Evolutionary conservation across 1,140 invertebrate species (phyloP).

Genomic region (Zaprionus africanus): DNA sequence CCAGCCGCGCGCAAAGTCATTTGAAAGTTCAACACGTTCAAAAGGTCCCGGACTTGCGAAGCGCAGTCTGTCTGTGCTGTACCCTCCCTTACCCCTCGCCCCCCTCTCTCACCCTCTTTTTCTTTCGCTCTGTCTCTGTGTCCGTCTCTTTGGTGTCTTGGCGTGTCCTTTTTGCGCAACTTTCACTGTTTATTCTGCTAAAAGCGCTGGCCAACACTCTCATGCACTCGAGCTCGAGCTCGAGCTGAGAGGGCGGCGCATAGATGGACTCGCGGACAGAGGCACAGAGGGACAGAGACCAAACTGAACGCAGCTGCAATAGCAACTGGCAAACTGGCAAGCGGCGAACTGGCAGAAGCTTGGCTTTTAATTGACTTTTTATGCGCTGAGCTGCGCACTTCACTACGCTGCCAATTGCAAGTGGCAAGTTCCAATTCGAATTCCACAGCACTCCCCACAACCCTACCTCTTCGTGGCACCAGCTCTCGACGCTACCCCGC

Average conservation of each 20-base stretch:
- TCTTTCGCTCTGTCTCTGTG: conserved; percentile 6
- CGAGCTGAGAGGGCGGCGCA: conserved; percentile 6
- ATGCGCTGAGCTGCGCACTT: conserved; percentile 68
- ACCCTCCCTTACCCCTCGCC: conserved; percentile 21
- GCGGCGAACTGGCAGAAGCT: conserved; percentile 60
- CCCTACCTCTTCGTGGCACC: background rate
- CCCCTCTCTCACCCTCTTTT: conserved; percentile 6
- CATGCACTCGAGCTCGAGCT: conserved; percentile 63
- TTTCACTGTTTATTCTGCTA: conserved; percentile 83
- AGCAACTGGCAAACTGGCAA: conserved; percentile 75
- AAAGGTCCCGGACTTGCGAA: conserved; percentile 75
- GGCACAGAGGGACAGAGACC: conserved; percentile 24
- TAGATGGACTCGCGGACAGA: conserved; percentile 8
- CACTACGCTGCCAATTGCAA: conserved; percentile 49
- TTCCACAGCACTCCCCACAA: background rate
- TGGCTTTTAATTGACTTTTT: conserved; percentile 80
- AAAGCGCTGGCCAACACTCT: conserved; percentile 80
- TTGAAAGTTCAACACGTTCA: conserved; percentile 82
- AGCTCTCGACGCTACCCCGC: background rate
- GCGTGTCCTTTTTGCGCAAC: conserved; percentile 79
- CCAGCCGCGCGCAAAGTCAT: conserved; percentile 79
- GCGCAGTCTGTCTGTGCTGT: conserved; percentile 46
- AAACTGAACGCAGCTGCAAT: conserved; percentile 70
- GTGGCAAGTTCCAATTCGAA: conserved; percentile 20
- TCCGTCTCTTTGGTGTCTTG: conserved; percentile 62